A percentile compares a stretch with the other conserved stretches of the same genome.
Evolutionary conservation across 2,888 invertebrate genomes (phyloP).

Genomic region (Odontocolon sp.): DNA sequence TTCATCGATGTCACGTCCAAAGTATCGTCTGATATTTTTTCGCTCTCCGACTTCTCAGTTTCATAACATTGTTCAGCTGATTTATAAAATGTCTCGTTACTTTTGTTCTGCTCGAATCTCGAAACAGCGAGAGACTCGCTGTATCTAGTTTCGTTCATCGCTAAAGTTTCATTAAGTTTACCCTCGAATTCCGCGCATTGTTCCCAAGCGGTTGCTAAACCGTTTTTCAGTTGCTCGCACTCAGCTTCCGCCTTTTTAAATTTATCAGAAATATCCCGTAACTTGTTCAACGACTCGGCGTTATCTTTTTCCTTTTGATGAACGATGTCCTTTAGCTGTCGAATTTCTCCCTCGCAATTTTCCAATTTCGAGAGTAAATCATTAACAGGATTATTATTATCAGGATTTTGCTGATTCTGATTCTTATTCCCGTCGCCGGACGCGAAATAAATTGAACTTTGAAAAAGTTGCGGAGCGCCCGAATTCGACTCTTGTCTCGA

Average conservation of each 20-base stretch:
- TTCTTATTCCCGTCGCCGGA: constrained; percentile 42
- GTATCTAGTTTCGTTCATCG: constrained; percentile 55
- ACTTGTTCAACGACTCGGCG: constrained; percentile 60
- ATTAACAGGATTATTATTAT: background rate
- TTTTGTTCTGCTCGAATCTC: constrained; percentile 30
- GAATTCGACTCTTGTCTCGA: constrained; percentile 46
- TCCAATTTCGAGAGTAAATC: constrained; percentile 41
- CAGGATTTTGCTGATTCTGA: constrained; percentile 37
- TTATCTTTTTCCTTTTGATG: constrained; percentile 68
- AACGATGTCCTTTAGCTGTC: constrained; percentile 62
- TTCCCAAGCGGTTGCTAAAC: constrained; percentile 74
- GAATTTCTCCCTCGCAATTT: constrained; percentile 67
- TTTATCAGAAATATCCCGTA: constrained; percentile 66
- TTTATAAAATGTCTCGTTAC: no score
- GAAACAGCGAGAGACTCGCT: constrained; percentile 35
- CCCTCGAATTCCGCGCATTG: constrained; percentile 76
- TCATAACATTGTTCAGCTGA: no score
- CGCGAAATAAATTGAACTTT: constrained; percentile 60
- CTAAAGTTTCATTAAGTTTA: constrained; percentile 70
- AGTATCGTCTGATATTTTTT: constrained; percentile 49
- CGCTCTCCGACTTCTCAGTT: no score
- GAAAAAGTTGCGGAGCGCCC: constrained; percentile 53
- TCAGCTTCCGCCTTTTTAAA: constrained; percentile 69
- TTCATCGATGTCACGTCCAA: constrained; percentile 21
- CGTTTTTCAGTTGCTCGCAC: constrained; percentile 72